phyloP scores from a whole-genome alignment of 2,797 vertebrate species.

The Poecilia gillii region DNA sequence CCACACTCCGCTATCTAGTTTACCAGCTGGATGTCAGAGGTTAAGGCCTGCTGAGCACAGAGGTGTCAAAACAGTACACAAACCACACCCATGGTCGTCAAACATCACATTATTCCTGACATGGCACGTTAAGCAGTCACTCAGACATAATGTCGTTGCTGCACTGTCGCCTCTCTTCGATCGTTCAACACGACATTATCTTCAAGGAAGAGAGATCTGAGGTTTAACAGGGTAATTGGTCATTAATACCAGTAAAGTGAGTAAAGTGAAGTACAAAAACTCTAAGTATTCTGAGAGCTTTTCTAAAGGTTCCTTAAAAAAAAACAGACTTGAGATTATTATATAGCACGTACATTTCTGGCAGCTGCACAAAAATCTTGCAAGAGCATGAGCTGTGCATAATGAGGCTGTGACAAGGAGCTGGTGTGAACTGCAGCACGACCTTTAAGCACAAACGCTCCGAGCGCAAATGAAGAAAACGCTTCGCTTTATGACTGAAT shows the following conservation, averaged over 20 bases:
- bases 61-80: slow-evolving; percentile 63
- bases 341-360: slow-evolving; percentile 43
- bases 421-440: slow-evolving; percentile 65
- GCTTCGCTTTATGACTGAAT: slow-evolving; percentile 69
- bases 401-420: slow-evolving; percentile 62
- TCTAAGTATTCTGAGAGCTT: slow-evolving; percentile 7
- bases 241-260: background rate
- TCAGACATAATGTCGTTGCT: slow-evolving; percentile 4
- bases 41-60: slow-evolving; percentile 69
- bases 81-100: slow-evolving; percentile 39
- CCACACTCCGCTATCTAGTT: slow-evolving; percentile 64
- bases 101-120: slow-evolving; percentile 44
- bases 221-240: background rate
- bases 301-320: slow-evolving; percentile 26
- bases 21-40: slow-evolving; percentile 73
- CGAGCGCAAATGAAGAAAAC: slow-evolving; percentile 77
- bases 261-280: slow-evolving; percentile 20
- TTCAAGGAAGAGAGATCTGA: slow-evolving; percentile 5
- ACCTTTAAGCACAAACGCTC: slow-evolving; percentile 48
- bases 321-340: slow-evolving; percentile 32
- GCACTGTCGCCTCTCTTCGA: background rate
- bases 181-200: background rate
- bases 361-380: slow-evolving; percentile 50
- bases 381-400: slow-evolving; percentile 47
- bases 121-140: slow-evolving; percentile 25